Evolutionary conservation across 2,113 vertebrate genomes (phyloP).

Genomic region (Toxotes jaculatrix): DNA sequence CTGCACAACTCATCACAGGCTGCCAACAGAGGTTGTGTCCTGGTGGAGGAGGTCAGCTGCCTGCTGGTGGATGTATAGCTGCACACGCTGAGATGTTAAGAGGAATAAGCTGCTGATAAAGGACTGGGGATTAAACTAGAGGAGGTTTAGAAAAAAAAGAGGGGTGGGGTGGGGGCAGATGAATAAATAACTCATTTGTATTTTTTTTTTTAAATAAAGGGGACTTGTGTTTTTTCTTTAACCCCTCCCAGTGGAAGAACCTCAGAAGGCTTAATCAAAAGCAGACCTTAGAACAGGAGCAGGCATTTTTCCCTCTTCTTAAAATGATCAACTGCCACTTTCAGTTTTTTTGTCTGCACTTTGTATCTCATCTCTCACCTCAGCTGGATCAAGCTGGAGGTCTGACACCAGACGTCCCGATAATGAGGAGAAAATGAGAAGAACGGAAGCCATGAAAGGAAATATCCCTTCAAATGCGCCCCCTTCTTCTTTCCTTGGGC

Average conservation of each 20-base stretch:
- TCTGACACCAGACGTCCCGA: constrained; percentile 73
- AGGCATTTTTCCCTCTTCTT: constrained; percentile 31
- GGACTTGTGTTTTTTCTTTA: constrained; percentile 40
- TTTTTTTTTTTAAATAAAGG: constrained; percentile 26
- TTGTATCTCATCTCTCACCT: constrained; percentile 72
- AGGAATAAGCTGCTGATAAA: constrained; percentile 56
- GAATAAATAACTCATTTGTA: constrained; percentile 58
- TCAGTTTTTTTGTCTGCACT: constrained; percentile 62
- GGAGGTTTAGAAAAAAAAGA: not conserved
- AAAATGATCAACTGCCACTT: constrained; percentile 62
- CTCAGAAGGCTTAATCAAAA: constrained; percentile 53
- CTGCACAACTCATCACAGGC: constrained; percentile 51
- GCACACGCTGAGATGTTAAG: constrained; percentile 67
- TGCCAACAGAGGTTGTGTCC: constrained; percentile 30
- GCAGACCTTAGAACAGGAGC: constrained; percentile 42
- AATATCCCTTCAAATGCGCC: constrained; percentile 73
- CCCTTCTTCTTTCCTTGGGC: constrained; percentile 27
- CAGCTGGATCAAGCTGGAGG: constrained; percentile 59
- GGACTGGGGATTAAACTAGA: constrained; percentile 36
- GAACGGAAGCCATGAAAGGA: constrained; percentile 76
- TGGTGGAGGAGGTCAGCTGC: constrained; percentile 11
- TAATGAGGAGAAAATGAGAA: constrained; percentile 80
- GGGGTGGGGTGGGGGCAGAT: constrained; percentile 18
- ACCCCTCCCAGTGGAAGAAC: constrained; percentile 28
- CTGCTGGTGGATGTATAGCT: constrained; percentile 41